A percentile compares a stretch with the other conserved stretches of the same genome.
Conservation (phyloP, 2,888 invertebrate genomes). For the Euclidia mi region DNA sequence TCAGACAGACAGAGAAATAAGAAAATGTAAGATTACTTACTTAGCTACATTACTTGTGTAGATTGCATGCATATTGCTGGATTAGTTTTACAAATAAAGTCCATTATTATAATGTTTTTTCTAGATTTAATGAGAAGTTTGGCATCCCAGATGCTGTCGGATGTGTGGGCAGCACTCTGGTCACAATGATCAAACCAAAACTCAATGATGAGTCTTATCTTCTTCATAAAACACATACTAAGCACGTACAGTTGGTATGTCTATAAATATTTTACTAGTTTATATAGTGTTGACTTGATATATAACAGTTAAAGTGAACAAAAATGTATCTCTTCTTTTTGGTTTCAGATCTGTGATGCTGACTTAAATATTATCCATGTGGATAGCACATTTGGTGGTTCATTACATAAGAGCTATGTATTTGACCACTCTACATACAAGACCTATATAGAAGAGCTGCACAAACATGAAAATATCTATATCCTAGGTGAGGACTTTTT, state of each 20-base stretch:
- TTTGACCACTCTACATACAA: no score
- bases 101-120: not conserved
- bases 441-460: no score
- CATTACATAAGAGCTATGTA: not conserved
- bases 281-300: no score
- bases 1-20: no score
- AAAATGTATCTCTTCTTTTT: not conserved
- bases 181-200: slow-evolving; percentile 2
- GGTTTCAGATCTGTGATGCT: slow-evolving; percentile 3
- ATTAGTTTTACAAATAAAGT: no score
- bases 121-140: slow-evolving; percentile 4
- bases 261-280: no score
- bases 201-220: not conserved
- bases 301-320: no score
- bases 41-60: no score
- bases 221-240: not conserved
- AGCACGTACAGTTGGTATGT: slow-evolving; percentile 4
- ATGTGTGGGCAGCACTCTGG: slow-evolving; percentile 16
- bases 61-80: no score
- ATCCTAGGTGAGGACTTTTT: not conserved
- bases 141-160: slow-evolving; percentile 18
- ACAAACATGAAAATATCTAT: slow-evolving; percentile 2
- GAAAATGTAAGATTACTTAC: no score
- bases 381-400: not conserved
- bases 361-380: slow-evolving; percentile 4